These are phyloP conservation scores for Murina feae DNA, from an alignment of 2,113 vertebrate genomes.

Conservation along the genomic window DNA sequence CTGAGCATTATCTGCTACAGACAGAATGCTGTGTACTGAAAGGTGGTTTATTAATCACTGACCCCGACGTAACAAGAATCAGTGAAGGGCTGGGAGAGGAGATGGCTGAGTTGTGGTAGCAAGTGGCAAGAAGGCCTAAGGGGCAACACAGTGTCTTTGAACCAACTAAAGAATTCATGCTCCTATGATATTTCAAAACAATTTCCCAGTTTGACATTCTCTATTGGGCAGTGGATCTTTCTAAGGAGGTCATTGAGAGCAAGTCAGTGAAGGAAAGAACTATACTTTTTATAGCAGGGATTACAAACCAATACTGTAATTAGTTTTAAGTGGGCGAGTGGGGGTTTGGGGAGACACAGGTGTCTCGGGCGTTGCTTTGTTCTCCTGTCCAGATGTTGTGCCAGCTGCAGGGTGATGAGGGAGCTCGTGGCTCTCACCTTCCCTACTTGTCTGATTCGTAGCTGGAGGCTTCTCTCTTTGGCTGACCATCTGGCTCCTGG, in stretches of 20 bases:
- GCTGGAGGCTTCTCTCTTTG: constrained; percentile 59
- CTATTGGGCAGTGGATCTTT: constrained; percentile 2
- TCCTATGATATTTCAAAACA: constrained; percentile 20
- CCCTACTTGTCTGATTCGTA: constrained; percentile 34
- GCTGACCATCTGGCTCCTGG: constrained; percentile 71
- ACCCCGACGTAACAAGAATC: not conserved
- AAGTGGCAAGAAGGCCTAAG: not conserved
- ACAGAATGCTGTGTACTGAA: not conserved
- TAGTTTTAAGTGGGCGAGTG: not conserved
- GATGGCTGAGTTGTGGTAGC: not conserved
- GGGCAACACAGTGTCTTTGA: not conserved
- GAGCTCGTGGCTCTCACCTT: constrained; percentile 27
- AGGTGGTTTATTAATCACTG: not conserved
- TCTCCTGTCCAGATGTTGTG: constrained; percentile 58
- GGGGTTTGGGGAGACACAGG: not conserved
- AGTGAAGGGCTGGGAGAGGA: not conserved
- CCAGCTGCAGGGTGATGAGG: constrained; percentile 56
- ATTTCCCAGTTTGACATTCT: not conserved
- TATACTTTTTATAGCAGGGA: not conserved
- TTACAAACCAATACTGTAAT: not conserved
- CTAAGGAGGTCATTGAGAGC: constrained; percentile 19
- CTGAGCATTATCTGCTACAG: not conserved
- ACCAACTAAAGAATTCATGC: not conserved
- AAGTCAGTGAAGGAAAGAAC: not conserved
- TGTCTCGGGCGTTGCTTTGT: not conserved